phyloP scores from a whole-genome alignment of 2,888 invertebrate species.

The Hydrotaea cyrtoneurina region DNA sequence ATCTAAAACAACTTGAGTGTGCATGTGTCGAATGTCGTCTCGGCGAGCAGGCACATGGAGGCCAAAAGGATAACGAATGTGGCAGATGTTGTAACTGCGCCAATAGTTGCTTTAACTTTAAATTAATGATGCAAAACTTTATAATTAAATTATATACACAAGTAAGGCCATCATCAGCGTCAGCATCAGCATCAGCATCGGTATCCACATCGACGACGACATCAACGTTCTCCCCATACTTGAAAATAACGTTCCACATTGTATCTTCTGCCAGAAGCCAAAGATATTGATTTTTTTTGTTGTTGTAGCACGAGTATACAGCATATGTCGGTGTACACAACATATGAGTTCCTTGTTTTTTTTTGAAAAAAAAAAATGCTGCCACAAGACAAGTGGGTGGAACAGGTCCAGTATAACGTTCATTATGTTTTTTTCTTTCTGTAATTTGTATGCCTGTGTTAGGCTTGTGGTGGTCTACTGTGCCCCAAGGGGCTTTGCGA shows the following conservation, averaged over 20 bases:
- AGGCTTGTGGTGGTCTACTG: no score
- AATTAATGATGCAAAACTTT: constrained; percentile 78
- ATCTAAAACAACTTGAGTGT: constrained; percentile 14
- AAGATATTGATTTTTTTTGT: neutral
- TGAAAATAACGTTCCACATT: neutral
- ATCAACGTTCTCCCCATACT: neutral
- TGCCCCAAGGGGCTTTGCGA: no score
- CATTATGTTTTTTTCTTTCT: no score
- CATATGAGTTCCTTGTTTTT: neutral
- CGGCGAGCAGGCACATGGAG: neutral
- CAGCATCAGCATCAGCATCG: neutral
- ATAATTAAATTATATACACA: constrained; percentile 75
- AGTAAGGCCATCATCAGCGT: constrained; percentile 54
- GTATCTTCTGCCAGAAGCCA: neutral
- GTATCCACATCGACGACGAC: neutral
- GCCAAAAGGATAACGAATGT: constrained; percentile 18
- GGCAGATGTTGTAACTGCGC: constrained; percentile 67
- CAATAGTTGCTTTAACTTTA: constrained; percentile 75
- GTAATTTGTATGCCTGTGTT: no score
- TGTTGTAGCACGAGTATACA: neutral
- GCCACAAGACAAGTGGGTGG: neutral
- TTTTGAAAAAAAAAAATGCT: neutral
- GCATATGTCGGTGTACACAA: neutral
- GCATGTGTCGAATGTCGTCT: neutral
- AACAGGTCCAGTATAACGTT: neutral